phyloP scores from a whole-genome alignment of 2,113 vertebrate genomes.

The Dermatemys mawii region DNA sequence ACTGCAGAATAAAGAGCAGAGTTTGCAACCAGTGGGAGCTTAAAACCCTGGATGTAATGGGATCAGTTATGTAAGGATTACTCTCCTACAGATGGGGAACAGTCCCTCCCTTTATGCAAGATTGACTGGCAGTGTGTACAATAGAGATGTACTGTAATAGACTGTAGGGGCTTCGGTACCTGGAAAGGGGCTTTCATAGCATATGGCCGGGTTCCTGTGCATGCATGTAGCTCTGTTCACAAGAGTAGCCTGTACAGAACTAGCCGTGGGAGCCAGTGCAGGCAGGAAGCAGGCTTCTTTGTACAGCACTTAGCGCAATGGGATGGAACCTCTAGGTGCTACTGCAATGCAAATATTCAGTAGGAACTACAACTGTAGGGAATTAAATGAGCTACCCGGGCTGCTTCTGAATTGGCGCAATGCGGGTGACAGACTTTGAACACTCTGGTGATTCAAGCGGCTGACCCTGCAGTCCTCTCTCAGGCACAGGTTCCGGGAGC shows the following conservation, averaged over 20 bases:
- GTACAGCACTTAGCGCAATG: too few species aligned
- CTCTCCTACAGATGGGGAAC: fast-evolving
- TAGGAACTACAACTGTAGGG: too few species aligned
- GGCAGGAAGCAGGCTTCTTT: fast-evolving
- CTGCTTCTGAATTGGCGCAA: neutral
- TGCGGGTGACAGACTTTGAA: neutral
- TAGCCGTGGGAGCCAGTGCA: fast-evolving
- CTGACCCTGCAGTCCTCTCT: fast-evolving
- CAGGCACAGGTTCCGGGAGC: too few species aligned
- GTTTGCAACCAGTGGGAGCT: neutral
- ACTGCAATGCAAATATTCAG: too few species aligned
- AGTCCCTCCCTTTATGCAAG: neutral
- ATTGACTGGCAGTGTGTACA: fast-evolving
- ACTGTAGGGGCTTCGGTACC: fast-evolving
- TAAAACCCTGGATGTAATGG: neutral
- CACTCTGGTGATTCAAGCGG: fast-evolving
- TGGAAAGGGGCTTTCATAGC: fast-evolving
- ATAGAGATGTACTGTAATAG: neutral
- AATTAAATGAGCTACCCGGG: too few species aligned
- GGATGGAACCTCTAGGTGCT: too few species aligned
- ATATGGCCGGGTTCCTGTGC: fast-evolving
- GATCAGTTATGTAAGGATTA: too few species aligned
- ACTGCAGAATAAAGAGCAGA: too few species aligned
- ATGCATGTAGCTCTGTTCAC: fast-evolving
- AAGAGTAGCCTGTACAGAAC: fast-evolving